These are phyloP conservation scores for Synanthedon myopaeformis DNA, from an alignment of 2,888 invertebrate species.

Conservation along the genomic window DNA sequence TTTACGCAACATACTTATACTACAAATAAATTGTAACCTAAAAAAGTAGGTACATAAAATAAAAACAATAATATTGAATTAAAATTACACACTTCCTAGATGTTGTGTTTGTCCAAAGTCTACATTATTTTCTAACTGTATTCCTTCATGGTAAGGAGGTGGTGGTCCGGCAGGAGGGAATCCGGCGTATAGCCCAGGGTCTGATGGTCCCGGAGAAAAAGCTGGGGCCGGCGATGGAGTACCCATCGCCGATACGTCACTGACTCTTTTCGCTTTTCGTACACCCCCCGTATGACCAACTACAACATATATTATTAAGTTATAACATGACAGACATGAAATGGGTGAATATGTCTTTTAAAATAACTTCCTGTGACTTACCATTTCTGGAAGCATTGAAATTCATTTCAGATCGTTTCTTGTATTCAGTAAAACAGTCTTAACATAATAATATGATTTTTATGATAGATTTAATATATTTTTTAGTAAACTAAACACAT, in stretches of 20 bases:
- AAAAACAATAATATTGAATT: neutral
- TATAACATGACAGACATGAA: too few relatives aligned
- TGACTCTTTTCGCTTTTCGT: slow-evolving; percentile 75
- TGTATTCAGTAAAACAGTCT: slow-evolving; percentile 18
- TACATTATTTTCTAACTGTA: slow-evolving; percentile 33
- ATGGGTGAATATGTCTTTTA: neutral
- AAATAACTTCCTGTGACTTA: slow-evolving; percentile 17
- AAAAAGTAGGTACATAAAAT: neutral
- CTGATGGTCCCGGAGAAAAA: slow-evolving; percentile 29
- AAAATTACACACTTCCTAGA: slow-evolving; percentile 25
- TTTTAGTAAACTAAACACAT: slow-evolving; percentile 48
- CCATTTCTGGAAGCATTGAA: slow-evolving; percentile 65
- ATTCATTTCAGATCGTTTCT: slow-evolving; percentile 37
- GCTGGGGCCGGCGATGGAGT: slow-evolving; percentile 50
- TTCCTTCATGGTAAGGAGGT: slow-evolving; percentile 49
- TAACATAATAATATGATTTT: slow-evolving; percentile 31
- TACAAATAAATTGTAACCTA: too few relatives aligned
- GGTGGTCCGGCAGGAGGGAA: slow-evolving; percentile 16
- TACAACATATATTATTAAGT: slow-evolving; percentile 14
- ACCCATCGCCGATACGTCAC: slow-evolving; percentile 78
- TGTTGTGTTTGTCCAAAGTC: neutral
- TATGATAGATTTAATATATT: slow-evolving; percentile 21
- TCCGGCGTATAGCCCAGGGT: slow-evolving; percentile 9
- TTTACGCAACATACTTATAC: too few relatives aligned
- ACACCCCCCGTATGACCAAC: slow-evolving; percentile 47